Base-by-base conservation (phyloP, 2,888 invertebrate genomes). In the Hydropsyche betteni region DNA sequence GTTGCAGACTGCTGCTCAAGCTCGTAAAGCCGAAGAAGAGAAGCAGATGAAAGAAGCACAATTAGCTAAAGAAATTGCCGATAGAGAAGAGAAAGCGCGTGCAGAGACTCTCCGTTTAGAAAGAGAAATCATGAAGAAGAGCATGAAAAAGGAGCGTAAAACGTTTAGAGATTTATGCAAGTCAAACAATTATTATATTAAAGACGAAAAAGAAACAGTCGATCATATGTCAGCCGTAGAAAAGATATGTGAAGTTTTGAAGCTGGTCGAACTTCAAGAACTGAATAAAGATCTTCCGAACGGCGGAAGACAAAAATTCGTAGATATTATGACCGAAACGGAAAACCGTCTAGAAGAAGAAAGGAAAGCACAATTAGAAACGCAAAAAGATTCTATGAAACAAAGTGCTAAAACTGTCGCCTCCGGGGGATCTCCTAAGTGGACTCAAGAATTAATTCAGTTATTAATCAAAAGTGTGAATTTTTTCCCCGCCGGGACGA, bases 401-500 rank as follows among this genome's bases (percentile, higher is more conserved):
- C 33, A 68, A 53, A 16, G 36, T 16, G 82, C 82, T 16, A 88
- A 88, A 80, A 88, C 87, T 78, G 85, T 84, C 7, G 80, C 83
- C 4, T 84, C 84, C 4, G 81, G 87, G 12, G 84, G 86, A 3
- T 86, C 89, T 0, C 87, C 89, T 10, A 89, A 88, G 75, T 99
- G 99, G 99, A 90, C 90, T 12, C 91, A 91, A 71, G 94, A 94
- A 77, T 95, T 97, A 83, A 88, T 96, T 24, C 95, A 96, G 82
- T 86, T 96, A 68, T 89, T 99, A 3, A 97, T 99, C 73, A 99
- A 99, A 85, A 98, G 97, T 24, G 98, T 99, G 0, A 99, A 99
- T 85, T 85, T 99, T 4, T 99, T 98, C 84, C 99, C 99, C 0
- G 98, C 98, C 5, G 99, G 97, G 14, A 99, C 99, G 0, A 94